Percentiles rank a stretch among this genome's conserved stretches.
These are phyloP conservation scores for Galaxias olidus DNA, from an alignment of 2,797 vertebrate species.

Conservation along the genomic window DNA sequence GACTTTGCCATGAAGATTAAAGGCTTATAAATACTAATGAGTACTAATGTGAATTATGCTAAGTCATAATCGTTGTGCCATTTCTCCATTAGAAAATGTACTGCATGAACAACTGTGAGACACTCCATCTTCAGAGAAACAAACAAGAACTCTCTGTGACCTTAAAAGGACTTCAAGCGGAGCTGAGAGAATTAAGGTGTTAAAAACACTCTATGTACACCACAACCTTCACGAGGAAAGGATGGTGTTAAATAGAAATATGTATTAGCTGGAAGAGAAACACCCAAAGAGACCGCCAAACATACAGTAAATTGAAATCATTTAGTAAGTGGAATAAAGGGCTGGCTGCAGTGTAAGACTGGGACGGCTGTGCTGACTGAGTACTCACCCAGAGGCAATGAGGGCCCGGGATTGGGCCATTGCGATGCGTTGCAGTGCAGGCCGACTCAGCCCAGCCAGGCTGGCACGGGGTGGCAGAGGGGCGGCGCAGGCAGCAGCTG, in stretches of 20 bases:
- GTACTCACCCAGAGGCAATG: constrained; percentile 92
- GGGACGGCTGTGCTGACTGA: neutral
- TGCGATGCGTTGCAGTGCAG: constrained; percentile 89
- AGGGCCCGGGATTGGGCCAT: constrained; percentile 94
- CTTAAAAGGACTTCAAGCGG: too few relatives aligned
- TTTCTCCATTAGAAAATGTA: too few relatives aligned
- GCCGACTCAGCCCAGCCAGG: constrained; percentile 84
- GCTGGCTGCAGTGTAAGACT: neutral
- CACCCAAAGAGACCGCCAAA: too few relatives aligned
- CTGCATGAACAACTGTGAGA: too few relatives aligned
- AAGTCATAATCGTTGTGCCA: neutral
- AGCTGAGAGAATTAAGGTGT: too few relatives aligned
- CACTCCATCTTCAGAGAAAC: too few relatives aligned
- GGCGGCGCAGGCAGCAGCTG: constrained; percentile 69
- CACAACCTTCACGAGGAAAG: too few relatives aligned
- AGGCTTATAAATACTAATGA: constrained; percentile 49
- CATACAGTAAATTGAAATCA: too few relatives aligned
- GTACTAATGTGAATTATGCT: constrained; percentile 18
- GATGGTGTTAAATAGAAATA: neutral
- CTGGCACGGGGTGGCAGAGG: constrained; percentile 77
- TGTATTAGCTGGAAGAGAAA: neutral
- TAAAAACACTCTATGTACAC: too few relatives aligned
- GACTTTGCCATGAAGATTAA: constrained; percentile 58
- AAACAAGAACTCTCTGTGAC: too few relatives aligned
- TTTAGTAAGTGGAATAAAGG: too few relatives aligned